Conservation (phyloP, 2,888 invertebrate species). For the Chelonus formosanus region DNA sequence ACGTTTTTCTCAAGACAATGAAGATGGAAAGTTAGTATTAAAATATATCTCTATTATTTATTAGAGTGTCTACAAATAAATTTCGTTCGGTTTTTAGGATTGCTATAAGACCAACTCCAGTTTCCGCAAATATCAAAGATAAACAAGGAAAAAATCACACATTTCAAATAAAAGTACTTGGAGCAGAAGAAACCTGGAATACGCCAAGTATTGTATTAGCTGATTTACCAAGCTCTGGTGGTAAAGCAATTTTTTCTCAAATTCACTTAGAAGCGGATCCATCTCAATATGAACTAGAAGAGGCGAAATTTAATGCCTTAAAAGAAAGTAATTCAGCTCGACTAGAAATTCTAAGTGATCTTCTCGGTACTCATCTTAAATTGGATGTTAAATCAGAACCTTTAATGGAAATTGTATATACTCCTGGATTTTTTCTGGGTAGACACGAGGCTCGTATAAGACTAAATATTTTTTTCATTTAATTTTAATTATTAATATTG, state of each 20-base stretch:
- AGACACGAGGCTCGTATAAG: conserved; percentile 75
- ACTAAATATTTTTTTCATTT: neutral
- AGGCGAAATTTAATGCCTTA: conserved; percentile 69
- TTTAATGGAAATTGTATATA: conserved; percentile 63
- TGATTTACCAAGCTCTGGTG: conserved; percentile 71
- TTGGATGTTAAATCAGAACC: conserved; percentile 68
- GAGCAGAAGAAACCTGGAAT: conserved; percentile 88
- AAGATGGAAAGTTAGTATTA: conserved; percentile 65
- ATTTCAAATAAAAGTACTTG: conserved; percentile 79
- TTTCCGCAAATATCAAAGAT: conserved; percentile 55
- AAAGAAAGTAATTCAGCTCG: conserved; percentile 76
- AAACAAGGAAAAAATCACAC: conserved; percentile 71
- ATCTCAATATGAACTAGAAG: conserved; percentile 72
- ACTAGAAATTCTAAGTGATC: conserved; percentile 79
- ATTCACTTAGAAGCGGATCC: conserved; percentile 86
- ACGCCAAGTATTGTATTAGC: conserved; percentile 84
- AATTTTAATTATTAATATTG: neutral
- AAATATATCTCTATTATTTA: conserved; percentile 2
- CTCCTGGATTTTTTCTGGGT: conserved; percentile 80
- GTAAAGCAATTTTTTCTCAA: conserved; percentile 83
- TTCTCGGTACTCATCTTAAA: conserved; percentile 76
- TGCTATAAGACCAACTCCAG: conserved; percentile 49
- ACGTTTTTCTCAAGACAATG: conserved; percentile 81
- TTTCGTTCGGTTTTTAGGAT: conserved; percentile 36
- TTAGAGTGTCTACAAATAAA: neutral